Evolutionary conservation across 2,888 invertebrate genomes (phyloP), one percentile per base, ranked within the genome.

Genomic region (Mechanitis messenoides): DNA sequence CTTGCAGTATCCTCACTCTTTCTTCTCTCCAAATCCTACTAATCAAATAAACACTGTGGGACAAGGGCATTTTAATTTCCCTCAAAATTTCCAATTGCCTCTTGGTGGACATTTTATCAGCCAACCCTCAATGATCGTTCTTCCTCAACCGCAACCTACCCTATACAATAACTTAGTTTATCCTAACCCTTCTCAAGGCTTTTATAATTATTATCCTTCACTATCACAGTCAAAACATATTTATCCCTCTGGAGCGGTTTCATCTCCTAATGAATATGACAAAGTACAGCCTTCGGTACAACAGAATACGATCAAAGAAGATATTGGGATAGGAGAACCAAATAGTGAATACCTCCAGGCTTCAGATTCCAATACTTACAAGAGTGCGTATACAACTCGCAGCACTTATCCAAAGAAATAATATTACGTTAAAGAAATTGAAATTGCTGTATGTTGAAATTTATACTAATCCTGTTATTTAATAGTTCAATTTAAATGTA

Each of bases 121-220:
- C 2, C 89, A 89, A 20, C 81, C 84, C 1, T 84, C 89, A 0
- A 87, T 87, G 85, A 62, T 88, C 3, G 64, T 90, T 1, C 68
- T 87, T 45, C 78, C 85, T 47, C 90, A 85, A 62, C 79, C 84
- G 0, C 83, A 82, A 66, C 79, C 84, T 11, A 78, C 80, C 35
- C 67, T 82, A 5, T 88, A 87, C 61, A 85, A 79, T 60, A 85
- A 84, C 60, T 70, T 85, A 20, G 65, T 81, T 0, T 83, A 86
- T 60, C 77, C 80, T 0, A 84, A 81, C 59, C 82, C 85, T 4
- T 73, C 76, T 0, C 88, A 85, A 67, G 82, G 77, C 54, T 76
- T 87, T 33, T 86, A 84, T 62, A 87, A 85, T 59, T 90, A 88
- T 59, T 84, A 86, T 64, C 86, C 87, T 33, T 71, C 80, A 3